phyloP scores from a whole-genome alignment of 2,113 vertebrate genomes.

The Riparia riparia region DNA sequence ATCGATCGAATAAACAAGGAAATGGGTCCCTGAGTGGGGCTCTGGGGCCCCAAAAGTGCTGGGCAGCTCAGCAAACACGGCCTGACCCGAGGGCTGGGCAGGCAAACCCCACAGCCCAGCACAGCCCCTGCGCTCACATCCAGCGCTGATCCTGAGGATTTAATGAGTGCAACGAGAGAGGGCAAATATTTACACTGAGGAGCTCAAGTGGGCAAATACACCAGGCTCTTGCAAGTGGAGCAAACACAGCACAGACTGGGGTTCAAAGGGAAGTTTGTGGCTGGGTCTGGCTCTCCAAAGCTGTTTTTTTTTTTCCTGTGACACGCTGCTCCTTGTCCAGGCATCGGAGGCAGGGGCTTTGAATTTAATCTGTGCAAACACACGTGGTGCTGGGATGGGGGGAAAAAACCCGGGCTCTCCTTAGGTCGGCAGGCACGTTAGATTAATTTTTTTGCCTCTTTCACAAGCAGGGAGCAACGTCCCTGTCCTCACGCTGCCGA shows the following conservation, averaged over 20 bases:
- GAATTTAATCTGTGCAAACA: background rate
- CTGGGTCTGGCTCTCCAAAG: background rate
- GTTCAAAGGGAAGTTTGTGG: background rate
- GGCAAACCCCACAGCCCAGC: background rate
- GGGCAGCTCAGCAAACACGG: background rate
- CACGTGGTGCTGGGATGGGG: background rate
- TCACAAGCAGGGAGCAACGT: background rate
- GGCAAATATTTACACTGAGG: constrained; percentile 53
- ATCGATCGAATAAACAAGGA: background rate
- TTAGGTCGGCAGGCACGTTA: background rate
- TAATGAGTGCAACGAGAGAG: background rate
- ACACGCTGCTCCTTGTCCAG: background rate
- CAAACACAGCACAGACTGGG: background rate
- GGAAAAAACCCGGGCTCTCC: background rate
- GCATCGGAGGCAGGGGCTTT: background rate
- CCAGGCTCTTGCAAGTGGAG: background rate
- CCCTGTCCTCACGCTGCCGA: background rate
- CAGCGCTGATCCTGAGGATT: background rate
- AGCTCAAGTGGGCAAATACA: constrained; percentile 57
- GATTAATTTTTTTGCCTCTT: constrained; percentile 35
- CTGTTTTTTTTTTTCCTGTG: background rate
- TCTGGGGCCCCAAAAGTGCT: background rate
- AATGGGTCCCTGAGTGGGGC: background rate
- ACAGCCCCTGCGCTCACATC: background rate
- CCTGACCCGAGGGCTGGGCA: background rate